Percentiles rank a stretch among this genome's conserved stretches.
Evolutionary conservation across 2,113 vertebrate species (phyloP).

Genomic region (Barnardius zonarius): DNA sequence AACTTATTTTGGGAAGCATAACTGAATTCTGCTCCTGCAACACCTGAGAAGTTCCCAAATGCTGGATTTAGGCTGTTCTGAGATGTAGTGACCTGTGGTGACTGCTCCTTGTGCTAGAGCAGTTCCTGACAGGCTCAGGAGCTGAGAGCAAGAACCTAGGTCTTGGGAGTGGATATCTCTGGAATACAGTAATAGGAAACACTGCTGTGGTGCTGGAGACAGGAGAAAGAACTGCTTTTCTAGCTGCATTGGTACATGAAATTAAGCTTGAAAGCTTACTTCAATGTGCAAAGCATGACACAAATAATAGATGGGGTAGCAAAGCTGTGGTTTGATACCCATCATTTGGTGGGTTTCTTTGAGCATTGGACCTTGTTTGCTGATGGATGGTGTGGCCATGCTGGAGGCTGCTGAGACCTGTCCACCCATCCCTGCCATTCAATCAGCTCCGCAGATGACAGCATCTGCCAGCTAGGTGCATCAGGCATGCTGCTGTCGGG

Average conservation of each 20-base stretch:
- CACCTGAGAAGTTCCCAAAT: not conserved
- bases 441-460: not conserved
- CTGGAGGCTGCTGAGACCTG: not conserved
- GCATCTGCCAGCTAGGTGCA: not conserved
- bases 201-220: rapidly evolving
- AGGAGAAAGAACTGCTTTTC: not conserved
- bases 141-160: not conserved
- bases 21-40: not conserved
- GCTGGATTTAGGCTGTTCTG: not conserved
- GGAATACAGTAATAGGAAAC: not conserved
- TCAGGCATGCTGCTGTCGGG: not conserved
- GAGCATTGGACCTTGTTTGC: rapidly evolving
- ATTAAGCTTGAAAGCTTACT: not conserved
- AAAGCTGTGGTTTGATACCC: not conserved
- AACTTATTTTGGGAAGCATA: not conserved
- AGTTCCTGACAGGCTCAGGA: not conserved
- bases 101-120: not conserved
- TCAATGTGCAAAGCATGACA: not conserved
- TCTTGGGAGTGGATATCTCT: rapidly evolving
- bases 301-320: not conserved
- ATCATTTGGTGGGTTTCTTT: rapidly evolving
- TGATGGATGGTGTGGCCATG: not conserved
- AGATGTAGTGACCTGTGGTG: not conserved
- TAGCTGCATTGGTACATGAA: not conserved
- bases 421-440: rapidly evolving